These are phyloP conservation scores for Egretta garzetta DNA, from an alignment of 2,113 vertebrate species.

Conservation along the genomic window DNA sequence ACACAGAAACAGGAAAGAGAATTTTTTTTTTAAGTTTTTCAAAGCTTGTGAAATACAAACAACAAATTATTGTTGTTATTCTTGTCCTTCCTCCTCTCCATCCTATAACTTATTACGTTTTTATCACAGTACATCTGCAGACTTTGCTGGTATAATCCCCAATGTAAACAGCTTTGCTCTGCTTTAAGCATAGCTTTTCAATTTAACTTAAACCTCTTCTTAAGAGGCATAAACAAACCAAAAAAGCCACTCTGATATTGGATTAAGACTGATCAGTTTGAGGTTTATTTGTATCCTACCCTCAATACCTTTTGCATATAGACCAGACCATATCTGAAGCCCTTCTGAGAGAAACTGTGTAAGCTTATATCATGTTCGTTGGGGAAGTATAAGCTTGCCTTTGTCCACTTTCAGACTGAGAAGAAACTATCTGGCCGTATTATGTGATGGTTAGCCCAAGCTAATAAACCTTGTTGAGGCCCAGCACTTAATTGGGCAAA, in stretches of 20 bases:
- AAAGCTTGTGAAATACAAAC: constrained; percentile 24
- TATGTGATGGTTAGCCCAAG: background rate
- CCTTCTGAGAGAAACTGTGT: background rate
- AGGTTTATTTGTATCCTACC: background rate
- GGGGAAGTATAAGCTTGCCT: background rate
- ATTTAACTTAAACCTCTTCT: constrained; percentile 32
- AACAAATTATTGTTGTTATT: constrained; percentile 48
- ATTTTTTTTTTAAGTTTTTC: background rate
- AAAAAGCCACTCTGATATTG: constrained; percentile 9
- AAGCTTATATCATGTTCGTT: background rate
- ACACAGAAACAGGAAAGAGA: constrained; percentile 47
- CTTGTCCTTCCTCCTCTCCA: background rate
- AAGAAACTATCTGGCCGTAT: background rate
- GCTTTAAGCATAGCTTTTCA: background rate
- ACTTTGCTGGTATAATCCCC: background rate
- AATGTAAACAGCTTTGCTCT: constrained; percentile 14
- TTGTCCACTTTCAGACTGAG: background rate
- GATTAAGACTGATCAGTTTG: constrained; percentile 5
- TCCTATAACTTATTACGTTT: background rate
- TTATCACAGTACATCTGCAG: background rate
- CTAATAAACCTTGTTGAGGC: background rate
- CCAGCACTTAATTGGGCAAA: background rate
- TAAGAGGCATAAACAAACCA: background rate
- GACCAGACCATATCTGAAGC: background rate
- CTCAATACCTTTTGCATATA: background rate